These are phyloP conservation scores for Sardinella longiceps DNA, from an alignment of 2,797 vertebrate species.

Conservation along the genomic window DNA sequence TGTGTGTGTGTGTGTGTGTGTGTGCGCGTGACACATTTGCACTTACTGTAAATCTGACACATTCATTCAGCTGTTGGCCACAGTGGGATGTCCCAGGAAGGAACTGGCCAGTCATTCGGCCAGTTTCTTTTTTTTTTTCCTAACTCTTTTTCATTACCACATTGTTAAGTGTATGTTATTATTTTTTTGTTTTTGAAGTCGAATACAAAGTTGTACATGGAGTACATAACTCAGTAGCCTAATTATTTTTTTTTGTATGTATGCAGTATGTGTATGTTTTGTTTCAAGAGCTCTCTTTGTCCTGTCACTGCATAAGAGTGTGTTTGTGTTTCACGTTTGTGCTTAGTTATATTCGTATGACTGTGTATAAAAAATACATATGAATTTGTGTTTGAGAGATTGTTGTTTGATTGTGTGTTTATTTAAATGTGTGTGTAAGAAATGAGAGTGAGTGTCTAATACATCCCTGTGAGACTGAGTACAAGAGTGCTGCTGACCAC, in stretches of 20 bases:
- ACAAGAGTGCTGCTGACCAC: no score
- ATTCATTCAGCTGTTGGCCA: constrained; percentile 41
- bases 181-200: no score
- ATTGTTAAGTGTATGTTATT: no score
- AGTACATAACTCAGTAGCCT: background rate
- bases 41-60: constrained; percentile 59
- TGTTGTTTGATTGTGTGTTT: no score
- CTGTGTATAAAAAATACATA: background rate
- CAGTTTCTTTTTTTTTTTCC: no score
- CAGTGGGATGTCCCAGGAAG: constrained; percentile 47
- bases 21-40: constrained; percentile 45
- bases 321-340: background rate
- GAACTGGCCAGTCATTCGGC: background rate
- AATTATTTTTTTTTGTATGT: background rate
- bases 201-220: background rate
- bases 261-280: background rate
- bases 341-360: background rate
- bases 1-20: background rate
- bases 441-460: no score
- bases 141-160: background rate
- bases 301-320: background rate
- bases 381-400: background rate
- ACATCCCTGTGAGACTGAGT: no score
- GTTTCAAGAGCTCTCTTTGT: background rate
- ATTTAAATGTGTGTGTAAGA: background rate